These are phyloP conservation scores for Penaeus japonicus DNA, from an alignment of 1,140 invertebrate genomes.

Conservation along the genomic window DNA sequence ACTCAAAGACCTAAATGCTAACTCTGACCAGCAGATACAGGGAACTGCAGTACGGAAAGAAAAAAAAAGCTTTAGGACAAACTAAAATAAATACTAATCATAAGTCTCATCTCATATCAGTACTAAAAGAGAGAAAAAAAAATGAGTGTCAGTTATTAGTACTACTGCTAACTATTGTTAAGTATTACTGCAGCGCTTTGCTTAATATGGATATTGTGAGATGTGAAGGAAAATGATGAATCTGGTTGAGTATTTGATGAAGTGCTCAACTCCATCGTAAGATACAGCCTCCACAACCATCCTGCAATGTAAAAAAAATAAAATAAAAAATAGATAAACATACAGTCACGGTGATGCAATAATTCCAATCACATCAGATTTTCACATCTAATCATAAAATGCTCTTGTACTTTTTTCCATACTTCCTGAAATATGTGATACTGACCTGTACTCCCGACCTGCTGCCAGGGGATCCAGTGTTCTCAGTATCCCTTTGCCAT, in stretches of 20 bases:
- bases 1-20: too few relatives aligned
- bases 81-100: neutral
- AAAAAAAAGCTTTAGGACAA: neutral
- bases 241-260: constrained; percentile 41
- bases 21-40: too few relatives aligned
- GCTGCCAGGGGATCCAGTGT: constrained; percentile 29
- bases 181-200: neutral
- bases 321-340: too few relatives aligned
- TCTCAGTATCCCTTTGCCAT: constrained; percentile 36
- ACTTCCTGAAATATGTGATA: neutral
- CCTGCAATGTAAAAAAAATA: neutral
- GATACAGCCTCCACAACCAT: constrained; percentile 48
- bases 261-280: constrained; percentile 35
- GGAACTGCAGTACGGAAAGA: too few relatives aligned
- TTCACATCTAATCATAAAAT: too few relatives aligned
- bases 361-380: too few relatives aligned
- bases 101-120: too few relatives aligned
- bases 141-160: neutral
- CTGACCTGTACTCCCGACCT: constrained; percentile 45
- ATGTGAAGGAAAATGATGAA: constrained; percentile 50
- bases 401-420: too few relatives aligned
- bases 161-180: neutral
- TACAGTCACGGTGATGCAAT: too few relatives aligned
- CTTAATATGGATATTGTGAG: constrained; percentile 44
- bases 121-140: too few relatives aligned